phyloP scores from a whole-genome alignment of 2,113 vertebrate genomes.

The Prinia subflava region DNA sequence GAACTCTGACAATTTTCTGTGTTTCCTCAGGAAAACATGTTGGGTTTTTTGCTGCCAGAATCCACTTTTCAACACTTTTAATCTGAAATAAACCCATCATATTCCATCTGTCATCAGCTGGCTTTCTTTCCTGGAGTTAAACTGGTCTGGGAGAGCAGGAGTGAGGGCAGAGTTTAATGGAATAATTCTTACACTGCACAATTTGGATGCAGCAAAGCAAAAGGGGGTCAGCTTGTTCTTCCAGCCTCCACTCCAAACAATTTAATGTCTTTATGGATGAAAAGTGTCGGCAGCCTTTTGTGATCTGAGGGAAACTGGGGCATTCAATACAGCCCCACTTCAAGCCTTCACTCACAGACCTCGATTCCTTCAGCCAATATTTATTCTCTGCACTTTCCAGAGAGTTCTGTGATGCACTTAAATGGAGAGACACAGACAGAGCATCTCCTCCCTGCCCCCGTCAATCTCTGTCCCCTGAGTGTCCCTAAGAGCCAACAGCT shows the following conservation, averaged over 20 bases:
- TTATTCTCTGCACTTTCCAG: neutral
- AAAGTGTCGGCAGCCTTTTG: neutral
- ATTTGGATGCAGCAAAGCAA: neutral
- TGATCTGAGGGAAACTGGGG: neutral
- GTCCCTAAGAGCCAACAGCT: fast-evolving
- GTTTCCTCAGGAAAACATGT: neutral
- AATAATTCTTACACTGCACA: neutral
- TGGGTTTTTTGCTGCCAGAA: neutral
- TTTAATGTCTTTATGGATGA: neutral
- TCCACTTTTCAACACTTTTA: neutral
- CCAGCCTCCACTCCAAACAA: slow-evolving; percentile 19
- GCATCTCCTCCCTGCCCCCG: neutral
- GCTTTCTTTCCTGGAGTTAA: neutral
- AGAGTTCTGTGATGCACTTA: neutral
- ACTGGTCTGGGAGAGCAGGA: neutral
- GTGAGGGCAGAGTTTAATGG: neutral
- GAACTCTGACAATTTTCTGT: neutral
- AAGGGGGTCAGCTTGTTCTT: slow-evolving; percentile 26
- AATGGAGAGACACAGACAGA: too few species aligned
- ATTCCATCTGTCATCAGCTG: neutral
- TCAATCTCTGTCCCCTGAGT: neutral
- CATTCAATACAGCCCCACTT: neutral
- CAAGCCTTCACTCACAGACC: neutral
- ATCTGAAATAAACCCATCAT: neutral
- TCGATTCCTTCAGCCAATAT: neutral